These are phyloP conservation scores for Triplophysa bombifrons DNA, from an alignment of 2,797 vertebrate species.

Conservation along the genomic window DNA sequence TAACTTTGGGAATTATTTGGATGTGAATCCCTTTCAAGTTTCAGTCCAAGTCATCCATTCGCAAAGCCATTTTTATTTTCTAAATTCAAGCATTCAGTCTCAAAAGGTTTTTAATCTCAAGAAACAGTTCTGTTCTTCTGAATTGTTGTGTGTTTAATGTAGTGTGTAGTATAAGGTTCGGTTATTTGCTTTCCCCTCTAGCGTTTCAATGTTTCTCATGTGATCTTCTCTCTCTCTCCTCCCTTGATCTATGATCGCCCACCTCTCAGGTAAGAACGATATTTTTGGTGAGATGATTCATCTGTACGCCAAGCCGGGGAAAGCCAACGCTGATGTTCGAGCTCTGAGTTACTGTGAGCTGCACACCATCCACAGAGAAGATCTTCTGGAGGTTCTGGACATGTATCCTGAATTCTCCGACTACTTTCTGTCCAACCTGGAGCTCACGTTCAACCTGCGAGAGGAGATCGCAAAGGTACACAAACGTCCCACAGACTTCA, in stretches of 20 bases:
- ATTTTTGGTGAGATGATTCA: conserved; percentile 99
- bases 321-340: conserved; percentile 94
- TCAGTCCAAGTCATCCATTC: too few species aligned
- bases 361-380: conserved; percentile 95
- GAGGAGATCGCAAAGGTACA: conserved; percentile 87
- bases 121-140: too few species aligned
- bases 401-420: conserved; percentile 99
- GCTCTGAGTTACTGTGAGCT: conserved; percentile 98
- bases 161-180: too few species aligned
- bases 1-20: too few species aligned
- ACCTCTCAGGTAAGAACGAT: conserved; percentile 90
- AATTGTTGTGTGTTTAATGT: too few species aligned
- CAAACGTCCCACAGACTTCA: too few species aligned
- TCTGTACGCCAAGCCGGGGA: conserved; percentile 91
- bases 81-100: too few species aligned
- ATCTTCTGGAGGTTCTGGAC: conserved; percentile 94
- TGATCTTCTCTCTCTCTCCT: conserved; percentile 20
- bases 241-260: neutral
- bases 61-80: too few species aligned
- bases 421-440: conserved; percentile 92
- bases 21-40: too few species aligned
- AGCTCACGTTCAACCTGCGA: conserved; percentile 95
- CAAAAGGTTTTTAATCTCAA: too few species aligned
- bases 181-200: too few species aligned
- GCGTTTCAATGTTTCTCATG: neutral